phyloP scores from a whole-genome alignment of 2,113 vertebrate species.

The Anarrhichthys ocellatus region DNA sequence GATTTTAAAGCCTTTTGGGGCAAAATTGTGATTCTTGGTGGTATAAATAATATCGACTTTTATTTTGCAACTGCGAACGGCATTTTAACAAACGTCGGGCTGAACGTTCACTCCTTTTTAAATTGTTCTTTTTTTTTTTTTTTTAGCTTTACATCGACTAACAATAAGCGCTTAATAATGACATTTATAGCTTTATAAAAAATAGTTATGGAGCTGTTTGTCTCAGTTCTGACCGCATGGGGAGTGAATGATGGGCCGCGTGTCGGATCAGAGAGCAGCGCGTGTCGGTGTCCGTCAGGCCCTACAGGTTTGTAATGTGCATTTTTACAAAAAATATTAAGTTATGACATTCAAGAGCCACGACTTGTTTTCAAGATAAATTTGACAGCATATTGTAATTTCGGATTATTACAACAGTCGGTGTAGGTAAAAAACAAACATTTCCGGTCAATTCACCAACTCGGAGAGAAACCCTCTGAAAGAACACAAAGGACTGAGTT shows the following conservation, averaged over 20 bases:
- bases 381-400: neutral
- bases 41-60: neutral
- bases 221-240: neutral
- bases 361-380: neutral
- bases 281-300: slow-evolving; percentile 12
- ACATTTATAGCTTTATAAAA: neutral
- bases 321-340: neutral
- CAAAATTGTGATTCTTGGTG: neutral
- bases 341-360: neutral
- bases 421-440: neutral
- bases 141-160: neutral
- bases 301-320: neutral
- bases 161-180: neutral
- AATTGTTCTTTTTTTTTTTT: neutral
- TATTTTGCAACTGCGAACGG: neutral
- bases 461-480: neutral
- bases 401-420: neutral
- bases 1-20: neutral
- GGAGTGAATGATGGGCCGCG: neutral
- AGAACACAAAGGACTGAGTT: slow-evolving; percentile 15
- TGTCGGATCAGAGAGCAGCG: neutral
- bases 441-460: neutral
- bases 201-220: neutral
- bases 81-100: neutral
- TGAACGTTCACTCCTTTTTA: neutral